Conservation (phyloP, 2,888 invertebrate genomes). For the Lepidocyrtinus sp. region DNA sequence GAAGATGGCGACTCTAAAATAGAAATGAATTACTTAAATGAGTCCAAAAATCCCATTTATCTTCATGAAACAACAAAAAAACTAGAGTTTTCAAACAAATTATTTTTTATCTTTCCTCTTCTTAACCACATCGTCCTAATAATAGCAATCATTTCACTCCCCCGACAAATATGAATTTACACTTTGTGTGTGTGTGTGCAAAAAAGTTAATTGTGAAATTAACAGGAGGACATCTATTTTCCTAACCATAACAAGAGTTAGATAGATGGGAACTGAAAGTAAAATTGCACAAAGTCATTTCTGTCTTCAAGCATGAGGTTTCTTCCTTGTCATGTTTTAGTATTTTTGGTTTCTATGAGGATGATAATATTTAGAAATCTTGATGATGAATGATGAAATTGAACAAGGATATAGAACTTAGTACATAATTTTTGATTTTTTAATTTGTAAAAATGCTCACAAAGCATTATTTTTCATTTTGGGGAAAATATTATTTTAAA, state of each 20-base stretch:
- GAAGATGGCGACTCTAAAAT: conserved; percentile 19
- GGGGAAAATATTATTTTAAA: too few species aligned
- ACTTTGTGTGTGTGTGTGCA: conserved; percentile 17
- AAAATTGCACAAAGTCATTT: too few species aligned
- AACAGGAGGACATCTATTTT: conserved; percentile 40
- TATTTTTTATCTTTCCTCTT: conserved; percentile 5
- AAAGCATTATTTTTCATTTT: too few species aligned
- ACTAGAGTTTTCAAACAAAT: not conserved
- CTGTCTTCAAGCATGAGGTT: too few species aligned
- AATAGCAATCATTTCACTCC: not conserved
- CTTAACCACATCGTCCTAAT: conserved; percentile 1
- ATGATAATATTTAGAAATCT: too few species aligned
- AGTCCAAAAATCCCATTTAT: conserved; percentile 44
- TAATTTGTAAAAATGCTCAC: too few species aligned
- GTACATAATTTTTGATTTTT: too few species aligned
- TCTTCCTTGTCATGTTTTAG: too few species aligned
- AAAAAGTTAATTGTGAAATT: conserved; percentile 52
- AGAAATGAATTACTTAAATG: conserved; percentile 43
- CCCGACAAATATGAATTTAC: not conserved
- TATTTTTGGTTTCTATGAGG: too few species aligned
- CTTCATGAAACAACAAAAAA: conserved; percentile 43
- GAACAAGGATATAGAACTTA: too few species aligned
- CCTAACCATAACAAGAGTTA: not conserved
- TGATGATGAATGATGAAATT: too few species aligned
- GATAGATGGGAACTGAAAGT: not conserved